A percentile compares a stretch with the other conserved stretches of the same genome.
Conservation (phyloP, 2,797 vertebrate genomes). For the Ateles fusciceps region DNA sequence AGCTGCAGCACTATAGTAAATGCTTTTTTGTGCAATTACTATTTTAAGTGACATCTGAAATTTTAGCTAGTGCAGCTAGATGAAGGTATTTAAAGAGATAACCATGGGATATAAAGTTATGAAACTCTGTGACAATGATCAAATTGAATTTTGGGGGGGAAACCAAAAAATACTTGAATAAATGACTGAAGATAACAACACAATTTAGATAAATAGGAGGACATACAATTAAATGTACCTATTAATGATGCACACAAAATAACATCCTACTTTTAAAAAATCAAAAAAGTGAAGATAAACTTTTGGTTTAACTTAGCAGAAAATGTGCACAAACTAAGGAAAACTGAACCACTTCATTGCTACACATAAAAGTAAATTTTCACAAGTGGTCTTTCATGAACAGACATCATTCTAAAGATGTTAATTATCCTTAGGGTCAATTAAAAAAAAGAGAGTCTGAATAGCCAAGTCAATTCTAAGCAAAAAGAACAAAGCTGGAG, state of each 20-base stretch:
- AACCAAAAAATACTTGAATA: neutral
- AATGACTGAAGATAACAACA: neutral
- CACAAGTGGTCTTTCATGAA: neutral
- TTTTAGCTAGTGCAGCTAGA: neutral
- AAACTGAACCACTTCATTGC: no score
- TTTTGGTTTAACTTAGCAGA: neutral
- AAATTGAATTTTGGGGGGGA: neutral
- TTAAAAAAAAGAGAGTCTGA: neutral
- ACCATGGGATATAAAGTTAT: neutral
- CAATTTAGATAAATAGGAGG: neutral
- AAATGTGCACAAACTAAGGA: no score
- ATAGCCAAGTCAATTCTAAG: no score
- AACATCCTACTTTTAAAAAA: neutral
- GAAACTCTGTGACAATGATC: neutral
- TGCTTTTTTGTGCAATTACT: neutral
- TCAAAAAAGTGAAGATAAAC: neutral
- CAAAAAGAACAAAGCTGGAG: no score
- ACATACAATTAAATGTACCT: neutral
- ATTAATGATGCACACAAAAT: neutral
- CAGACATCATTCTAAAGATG: neutral
- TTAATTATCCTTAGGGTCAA: neutral
- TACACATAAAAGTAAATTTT: neutral
- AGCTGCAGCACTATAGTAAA: neutral
- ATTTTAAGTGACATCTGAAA: neutral
- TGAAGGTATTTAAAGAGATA: neutral